Evolutionary conservation across 2,888 invertebrate genomes (phyloP).

Genomic region (Homarus gammarus): DNA sequence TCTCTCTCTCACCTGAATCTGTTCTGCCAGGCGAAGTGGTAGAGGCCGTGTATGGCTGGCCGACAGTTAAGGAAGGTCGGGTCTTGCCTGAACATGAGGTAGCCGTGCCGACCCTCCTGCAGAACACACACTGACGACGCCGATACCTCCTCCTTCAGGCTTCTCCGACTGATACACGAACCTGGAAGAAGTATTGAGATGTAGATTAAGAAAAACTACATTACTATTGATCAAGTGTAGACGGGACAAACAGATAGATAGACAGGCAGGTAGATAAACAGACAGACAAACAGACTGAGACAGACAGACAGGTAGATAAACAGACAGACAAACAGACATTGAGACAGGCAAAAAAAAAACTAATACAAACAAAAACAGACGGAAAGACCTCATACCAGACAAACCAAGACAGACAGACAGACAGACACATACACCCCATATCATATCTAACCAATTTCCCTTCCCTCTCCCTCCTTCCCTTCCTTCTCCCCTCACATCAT

Average conservation of each 20-base stretch:
- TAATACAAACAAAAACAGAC: too few relatives aligned
- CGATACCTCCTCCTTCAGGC: not conserved
- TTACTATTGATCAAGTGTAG: too few relatives aligned
- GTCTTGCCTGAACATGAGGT: slow-evolving; percentile 28
- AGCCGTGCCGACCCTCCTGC: slow-evolving; percentile 21
- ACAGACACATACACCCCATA: too few relatives aligned
- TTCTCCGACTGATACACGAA: slow-evolving; percentile 6
- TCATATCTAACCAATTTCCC: too few relatives aligned
- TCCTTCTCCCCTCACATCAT: too few relatives aligned
- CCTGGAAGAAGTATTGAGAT: not conserved
- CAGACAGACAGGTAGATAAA: too few relatives aligned
- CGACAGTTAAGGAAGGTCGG: slow-evolving; percentile 38
- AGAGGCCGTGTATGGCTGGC: slow-evolving; percentile 47
- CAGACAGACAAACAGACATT: too few relatives aligned
- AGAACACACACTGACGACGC: not conserved
- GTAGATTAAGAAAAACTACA: too few relatives aligned
- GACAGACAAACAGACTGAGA: not conserved
- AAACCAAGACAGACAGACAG: too few relatives aligned
- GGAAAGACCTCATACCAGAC: too few relatives aligned
- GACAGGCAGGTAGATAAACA: not conserved
- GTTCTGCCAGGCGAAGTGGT: slow-evolving; percentile 58
- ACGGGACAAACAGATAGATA: not conserved
- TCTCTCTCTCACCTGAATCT: slow-evolving; percentile 33
- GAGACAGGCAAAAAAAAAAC: too few relatives aligned
- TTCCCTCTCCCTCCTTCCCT: too few relatives aligned